phyloP scores from a whole-genome alignment of 2,888 invertebrate species.

The Hyalella azteca region DNA sequence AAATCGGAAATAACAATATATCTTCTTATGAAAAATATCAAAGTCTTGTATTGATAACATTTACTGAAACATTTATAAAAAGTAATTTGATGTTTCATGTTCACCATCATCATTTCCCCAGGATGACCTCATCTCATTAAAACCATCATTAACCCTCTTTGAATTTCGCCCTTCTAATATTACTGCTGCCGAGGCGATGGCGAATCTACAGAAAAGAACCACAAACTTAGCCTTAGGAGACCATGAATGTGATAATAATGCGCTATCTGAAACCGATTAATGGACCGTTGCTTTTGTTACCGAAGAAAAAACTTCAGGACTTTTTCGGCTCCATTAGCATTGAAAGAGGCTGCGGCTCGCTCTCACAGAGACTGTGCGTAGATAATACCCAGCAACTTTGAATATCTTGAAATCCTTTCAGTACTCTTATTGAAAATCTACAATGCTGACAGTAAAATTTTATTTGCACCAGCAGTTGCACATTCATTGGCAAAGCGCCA shows the following conservation, averaged over 20 bases:
- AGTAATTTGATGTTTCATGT: neutral
- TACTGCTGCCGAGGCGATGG: too few species aligned
- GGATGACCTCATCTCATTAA: neutral
- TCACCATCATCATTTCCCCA: neutral
- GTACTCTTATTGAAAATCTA: too few species aligned
- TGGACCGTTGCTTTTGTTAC: neutral
- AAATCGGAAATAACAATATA: too few species aligned
- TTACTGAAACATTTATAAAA: neutral
- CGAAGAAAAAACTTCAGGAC: neutral
- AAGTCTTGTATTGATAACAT: too few species aligned
- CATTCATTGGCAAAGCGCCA: too few species aligned
- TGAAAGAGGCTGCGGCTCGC: too few species aligned
- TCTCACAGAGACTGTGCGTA: too few species aligned
- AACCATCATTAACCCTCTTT: neutral
- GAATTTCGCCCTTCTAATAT: neutral
- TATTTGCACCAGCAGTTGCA: too few species aligned
- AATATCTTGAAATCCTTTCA: too few species aligned
- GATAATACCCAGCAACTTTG: too few species aligned
- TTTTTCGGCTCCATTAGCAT: neutral
- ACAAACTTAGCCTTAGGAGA: neutral
- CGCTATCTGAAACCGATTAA: slow-evolving; percentile 14
- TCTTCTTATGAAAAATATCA: too few species aligned
- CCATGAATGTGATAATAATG: neutral
- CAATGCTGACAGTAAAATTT: too few species aligned
- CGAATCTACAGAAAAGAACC: neutral